Conservation (phyloP, 64 coral and sea anemone species). For the Porites lutea region DNA sequence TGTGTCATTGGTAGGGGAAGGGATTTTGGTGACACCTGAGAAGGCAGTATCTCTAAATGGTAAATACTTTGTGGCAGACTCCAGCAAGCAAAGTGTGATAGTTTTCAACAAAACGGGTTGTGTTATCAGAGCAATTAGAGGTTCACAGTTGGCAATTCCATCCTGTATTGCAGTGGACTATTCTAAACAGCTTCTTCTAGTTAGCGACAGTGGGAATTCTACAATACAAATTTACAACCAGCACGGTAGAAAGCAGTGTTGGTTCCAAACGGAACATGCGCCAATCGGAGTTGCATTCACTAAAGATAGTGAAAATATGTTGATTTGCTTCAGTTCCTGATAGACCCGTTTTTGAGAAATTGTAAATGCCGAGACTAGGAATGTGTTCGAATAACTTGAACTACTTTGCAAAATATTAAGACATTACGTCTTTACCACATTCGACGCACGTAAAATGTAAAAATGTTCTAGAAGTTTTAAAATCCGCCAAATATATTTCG, state of each 20-base stretch:
- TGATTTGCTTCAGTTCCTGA: neutral
- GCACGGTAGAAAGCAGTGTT: neutral
- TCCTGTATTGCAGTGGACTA: slow-evolving; percentile 49
- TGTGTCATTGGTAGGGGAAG: slow-evolving; percentile 53
- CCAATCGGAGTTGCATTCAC: slow-evolving; percentile 11
- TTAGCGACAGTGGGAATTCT: slow-evolving; percentile 35
- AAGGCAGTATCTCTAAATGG: slow-evolving; percentile 72
- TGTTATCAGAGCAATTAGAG: slow-evolving; percentile 40
- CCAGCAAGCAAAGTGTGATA: neutral
- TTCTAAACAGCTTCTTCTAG: slow-evolving; percentile 1
- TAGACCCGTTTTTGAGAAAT: too few relatives aligned
- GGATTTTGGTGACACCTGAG: neutral
- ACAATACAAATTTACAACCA: slow-evolving; percentile 44
- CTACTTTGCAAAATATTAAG: too few relatives aligned
- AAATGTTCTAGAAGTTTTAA: too few relatives aligned
- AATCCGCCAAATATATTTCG: too few relatives aligned
- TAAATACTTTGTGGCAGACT: slow-evolving; percentile 59
- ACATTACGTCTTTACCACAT: too few relatives aligned
- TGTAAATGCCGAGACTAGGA: too few relatives aligned
- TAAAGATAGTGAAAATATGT: neutral
- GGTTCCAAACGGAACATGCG: neutral
- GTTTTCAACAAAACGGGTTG: slow-evolving; percentile 59
- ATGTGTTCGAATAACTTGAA: too few relatives aligned
- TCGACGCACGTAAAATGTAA: too few relatives aligned
- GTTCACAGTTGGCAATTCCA: neutral